Conservation (phyloP, 2,113 vertebrate species). For the Bettongia penicillata region DNA sequence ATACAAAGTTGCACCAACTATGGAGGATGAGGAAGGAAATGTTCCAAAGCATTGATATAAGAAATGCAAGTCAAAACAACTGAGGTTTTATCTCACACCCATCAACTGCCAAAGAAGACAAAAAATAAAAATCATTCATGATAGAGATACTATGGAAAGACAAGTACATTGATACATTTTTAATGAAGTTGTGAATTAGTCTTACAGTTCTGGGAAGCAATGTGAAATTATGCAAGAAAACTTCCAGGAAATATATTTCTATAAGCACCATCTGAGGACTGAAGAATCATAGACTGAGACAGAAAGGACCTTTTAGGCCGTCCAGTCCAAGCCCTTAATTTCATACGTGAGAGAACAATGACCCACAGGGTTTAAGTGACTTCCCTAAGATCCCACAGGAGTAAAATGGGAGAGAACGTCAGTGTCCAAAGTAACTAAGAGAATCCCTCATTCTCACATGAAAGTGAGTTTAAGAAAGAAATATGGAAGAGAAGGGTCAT, state of each 20-base stretch:
- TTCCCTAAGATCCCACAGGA: neutral
- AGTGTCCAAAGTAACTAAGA: neutral
- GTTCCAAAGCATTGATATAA: neutral
- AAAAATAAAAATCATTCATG: neutral
- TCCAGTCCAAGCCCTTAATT: neutral
- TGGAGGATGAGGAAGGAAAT: neutral
- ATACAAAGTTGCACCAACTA: neutral
- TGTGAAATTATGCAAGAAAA: neutral
- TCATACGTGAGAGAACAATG: neutral
- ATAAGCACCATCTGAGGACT: neutral
- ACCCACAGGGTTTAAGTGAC: neutral
- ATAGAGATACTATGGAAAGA: neutral
- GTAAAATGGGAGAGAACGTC: neutral
- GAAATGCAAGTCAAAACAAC: neutral
- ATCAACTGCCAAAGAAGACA: neutral
- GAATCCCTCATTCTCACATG: neutral
- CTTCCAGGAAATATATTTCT: neutral
- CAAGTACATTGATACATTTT: neutral
- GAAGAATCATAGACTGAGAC: neutral
- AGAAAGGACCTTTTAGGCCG: neutral
- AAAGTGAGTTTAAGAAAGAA: neutral
- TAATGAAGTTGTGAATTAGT: neutral
- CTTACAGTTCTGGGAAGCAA: neutral
- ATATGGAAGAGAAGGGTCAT: neutral
- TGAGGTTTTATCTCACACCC: neutral